Evolutionary conservation across 2,888 invertebrate genomes (phyloP), one percentile per base, ranked within the genome.

Genomic region (Anagyrus pseudococci): DNA sequence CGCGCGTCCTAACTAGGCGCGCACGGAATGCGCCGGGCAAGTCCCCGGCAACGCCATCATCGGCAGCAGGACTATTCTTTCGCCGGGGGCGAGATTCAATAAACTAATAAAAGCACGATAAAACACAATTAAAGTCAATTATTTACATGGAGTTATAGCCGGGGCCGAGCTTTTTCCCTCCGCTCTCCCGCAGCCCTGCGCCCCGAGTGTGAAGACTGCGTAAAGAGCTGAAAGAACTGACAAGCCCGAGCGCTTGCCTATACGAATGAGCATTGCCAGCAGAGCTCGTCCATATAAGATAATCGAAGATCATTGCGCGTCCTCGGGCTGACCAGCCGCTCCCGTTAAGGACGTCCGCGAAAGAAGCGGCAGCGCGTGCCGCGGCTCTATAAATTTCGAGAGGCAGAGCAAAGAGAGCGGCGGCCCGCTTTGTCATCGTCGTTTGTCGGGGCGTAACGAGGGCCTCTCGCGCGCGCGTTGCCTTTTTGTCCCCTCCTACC

Each of bases 341-440:
- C 56, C 62, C 57, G 62, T 62, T 62, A 62, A 62, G 62, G 62
- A 49, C 64, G 54, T 47, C 20, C 62, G 64, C 61, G 63, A 66
- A 67, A 64, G 67, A 59, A 61, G 61, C 61, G 64, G 54, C 62
- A 63, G 68, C 67, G 47, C 64, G 63, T 56, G 47, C 54, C 59
- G 58, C 43, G 67, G 71, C 70, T 75, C 72, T 75, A 74, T 74
- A 75, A 76, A 75, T 75, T 71, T 68, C 67, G 67, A 66, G 58
- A 55, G 37, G 7, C 22, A 44, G 29, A n/a, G 33, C 53, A 25
- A 20, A 41, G 23, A 20, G 15, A 62, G 60, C 56, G 62, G 64
- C 67, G 69, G 67, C 71, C 70, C 72, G 71, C 74, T 76, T 76
- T 75, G 74, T 76, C 75, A 75, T 71, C 70, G 70, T 71, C 72